Evolutionary conservation across 2,888 invertebrate species (phyloP), one percentile per base, ranked within the genome.

Genomic region (Herminia tarsipennalis): DNA sequence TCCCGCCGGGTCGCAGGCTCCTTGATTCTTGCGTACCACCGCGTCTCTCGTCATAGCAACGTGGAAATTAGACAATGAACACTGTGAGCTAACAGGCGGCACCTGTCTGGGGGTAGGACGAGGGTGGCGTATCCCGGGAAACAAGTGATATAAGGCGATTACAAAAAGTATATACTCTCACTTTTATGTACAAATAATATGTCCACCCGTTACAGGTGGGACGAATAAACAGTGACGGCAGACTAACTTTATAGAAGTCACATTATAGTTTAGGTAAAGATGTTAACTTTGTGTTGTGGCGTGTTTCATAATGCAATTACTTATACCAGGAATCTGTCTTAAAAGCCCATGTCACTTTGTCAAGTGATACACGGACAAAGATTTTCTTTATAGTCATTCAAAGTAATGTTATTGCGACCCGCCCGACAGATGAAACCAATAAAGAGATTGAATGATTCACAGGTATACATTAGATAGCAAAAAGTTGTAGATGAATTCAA

Each of bases 41-140:
- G 49, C 52, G 73, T 78, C 75, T 78, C 76, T 78, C 76, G 73
- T 76, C 78, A 83, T 76, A 64, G 77, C 70, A 77, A 81, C 75
- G 64, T 66, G 58, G 62, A 76, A 76, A 76, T 77, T 70, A 70
- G 73, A 75, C 71, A 72, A 68, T 70, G 66, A 63, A 55, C 61
- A 52, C 56, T 66, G 60, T 58, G 66, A 69, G 67, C 56, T 60
- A 68, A 61, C 68, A 68, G 61, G 64, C 48, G 59, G 54, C 59
- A 50, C 48, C 44, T 52, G 45, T 38, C 47, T 44, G 44, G 46
- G 56, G 47, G 55, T 42, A 28, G 36, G 41, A 34, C 30, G 53
- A 48, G 32, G 57, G 59, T 45, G 41, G 50, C 52, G 46, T 33
- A 33, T 38, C 43, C 56, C 42, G 55, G 48, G 61, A 56, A 59